Base-by-base conservation (phyloP, 64 coral and sea anemone genomes). In the Porites lutea region DNA sequence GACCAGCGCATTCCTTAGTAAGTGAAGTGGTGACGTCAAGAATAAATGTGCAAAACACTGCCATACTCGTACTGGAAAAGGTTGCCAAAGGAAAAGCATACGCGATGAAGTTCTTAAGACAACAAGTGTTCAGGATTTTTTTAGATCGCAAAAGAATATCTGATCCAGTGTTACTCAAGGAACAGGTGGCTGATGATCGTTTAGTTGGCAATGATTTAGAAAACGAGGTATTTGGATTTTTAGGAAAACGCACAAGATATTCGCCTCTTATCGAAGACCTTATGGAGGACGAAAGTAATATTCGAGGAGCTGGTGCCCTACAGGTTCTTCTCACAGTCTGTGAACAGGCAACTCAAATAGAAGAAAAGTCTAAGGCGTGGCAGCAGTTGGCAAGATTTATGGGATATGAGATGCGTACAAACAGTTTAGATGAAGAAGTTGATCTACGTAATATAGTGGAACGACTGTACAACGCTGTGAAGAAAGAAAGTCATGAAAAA, bases 361-460 rank as follows among this genome's bases (percentile, higher is more conserved):
- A 93, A n/a, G 67, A 66, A 15, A 82, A 89, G 52, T 55, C 92
- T 2, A 82, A 83, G 13, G 87, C 78, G 2, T 94, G 86, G 78
- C 92, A 94, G 10, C 87, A 94, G 73, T 65, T 94, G 49, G 92
- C 92, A 18, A 66, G 92, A 65, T 88, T 89, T 21, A 89, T 94
- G 12, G 92, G 68, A 2, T 82, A 82, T 53, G 86, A 94, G 81
- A 94, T 94, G 46, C 86, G 92, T 4, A 11, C 72, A 6, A 72
- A 62, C 12, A 6, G 58, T 2, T 52, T 89, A 13, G 44, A 48
- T 8, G 43, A 12, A 53, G 44, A 70, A 11, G 76, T 57, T 5
- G 22, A 50, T 2, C 27, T 79, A 50, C 53, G 52, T 11, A 18
- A 71, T n/a, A n/a, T n/a, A n/a, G n/a, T n/a, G n/a, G n/a, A n/a